Percentiles rank a stretch among this genome's conserved stretches.
Conservation (phyloP, 2,797 vertebrate genomes). For the Dendrocincla tyrannina region DNA sequence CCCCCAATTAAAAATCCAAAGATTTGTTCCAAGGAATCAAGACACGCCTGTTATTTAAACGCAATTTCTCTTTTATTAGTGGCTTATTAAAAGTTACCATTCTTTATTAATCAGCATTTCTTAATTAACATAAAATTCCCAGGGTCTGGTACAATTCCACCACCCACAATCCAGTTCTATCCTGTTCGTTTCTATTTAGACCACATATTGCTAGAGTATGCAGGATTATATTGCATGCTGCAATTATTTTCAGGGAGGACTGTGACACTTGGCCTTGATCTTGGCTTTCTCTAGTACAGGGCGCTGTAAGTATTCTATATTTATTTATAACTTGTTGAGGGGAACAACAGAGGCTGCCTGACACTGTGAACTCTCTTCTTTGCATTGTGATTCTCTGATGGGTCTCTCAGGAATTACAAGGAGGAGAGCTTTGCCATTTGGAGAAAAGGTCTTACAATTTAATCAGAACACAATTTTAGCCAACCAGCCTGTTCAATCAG, state of each 20-base stretch:
- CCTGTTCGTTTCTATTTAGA: constrained; percentile 32
- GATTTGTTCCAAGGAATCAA: constrained; percentile 2
- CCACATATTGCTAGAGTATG: constrained; percentile 5
- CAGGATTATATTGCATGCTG: constrained; percentile 41
- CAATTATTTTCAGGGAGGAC: constrained; percentile 54
- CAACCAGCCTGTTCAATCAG: constrained; percentile 29
- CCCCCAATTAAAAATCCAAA: constrained; percentile 12
- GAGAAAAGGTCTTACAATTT: constrained; percentile 28
- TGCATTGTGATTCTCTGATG: neutral
- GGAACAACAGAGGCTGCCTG: constrained; percentile 15
- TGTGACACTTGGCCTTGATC: constrained; percentile 62
- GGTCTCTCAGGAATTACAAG: neutral
- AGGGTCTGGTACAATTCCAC: constrained; percentile 17
- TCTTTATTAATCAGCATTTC: constrained; percentile 20
- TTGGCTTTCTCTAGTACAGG: constrained; percentile 35
- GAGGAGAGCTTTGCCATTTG: constrained; percentile 31
- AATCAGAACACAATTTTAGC: constrained; percentile 35
- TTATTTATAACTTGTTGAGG: constrained; percentile 61
- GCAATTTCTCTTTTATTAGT: neutral
- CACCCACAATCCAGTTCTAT: neutral
- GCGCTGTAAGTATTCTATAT: constrained; percentile 13
- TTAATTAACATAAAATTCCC: constrained; percentile 43
- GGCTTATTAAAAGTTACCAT: neutral
- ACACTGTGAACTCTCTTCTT: constrained; percentile 3
- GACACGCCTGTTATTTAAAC: neutral